Percentiles rank a stretch among this genome's conserved stretches.
Conservation (phyloP, 2,797 vertebrate genomes). For the Synaphobranchus kaupii region DNA sequence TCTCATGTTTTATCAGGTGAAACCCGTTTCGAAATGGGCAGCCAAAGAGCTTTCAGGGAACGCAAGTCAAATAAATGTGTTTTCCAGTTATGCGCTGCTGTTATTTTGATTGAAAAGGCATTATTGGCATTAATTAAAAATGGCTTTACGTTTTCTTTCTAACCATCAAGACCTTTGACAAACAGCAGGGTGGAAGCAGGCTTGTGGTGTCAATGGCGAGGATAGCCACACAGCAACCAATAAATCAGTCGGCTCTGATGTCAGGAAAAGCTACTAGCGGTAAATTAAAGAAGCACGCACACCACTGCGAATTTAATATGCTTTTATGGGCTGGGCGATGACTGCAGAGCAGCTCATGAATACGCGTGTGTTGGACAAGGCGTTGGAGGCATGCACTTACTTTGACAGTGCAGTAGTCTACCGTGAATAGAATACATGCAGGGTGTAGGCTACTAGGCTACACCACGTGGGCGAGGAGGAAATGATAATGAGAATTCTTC, state of each 20-base stretch:
- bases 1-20: neutral
- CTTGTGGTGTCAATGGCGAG: neutral
- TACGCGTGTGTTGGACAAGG: too few species aligned
- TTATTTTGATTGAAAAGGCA: slow-evolving; percentile 4
- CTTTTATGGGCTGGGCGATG: too few species aligned
- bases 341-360: too few species aligned
- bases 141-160: neutral
- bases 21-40: neutral
- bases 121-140: neutral
- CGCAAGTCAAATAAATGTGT: neutral
- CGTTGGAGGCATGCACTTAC: too few species aligned
- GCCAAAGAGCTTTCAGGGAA: slow-evolving; percentile 10
- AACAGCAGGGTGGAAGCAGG: neutral
- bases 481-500: neutral
- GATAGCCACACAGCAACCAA: neutral
- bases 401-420: too few species aligned
- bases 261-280: neutral
- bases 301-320: too few species aligned
- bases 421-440: too few species aligned
- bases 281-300: neutral
- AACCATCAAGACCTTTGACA: neutral
- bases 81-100: neutral
- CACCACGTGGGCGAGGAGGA: neutral
- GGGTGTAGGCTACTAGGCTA: too few species aligned
- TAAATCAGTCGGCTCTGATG: neutral